Evolutionary conservation across 2,888 invertebrate genomes (phyloP).

Genomic region (Patella depressa): DNA sequence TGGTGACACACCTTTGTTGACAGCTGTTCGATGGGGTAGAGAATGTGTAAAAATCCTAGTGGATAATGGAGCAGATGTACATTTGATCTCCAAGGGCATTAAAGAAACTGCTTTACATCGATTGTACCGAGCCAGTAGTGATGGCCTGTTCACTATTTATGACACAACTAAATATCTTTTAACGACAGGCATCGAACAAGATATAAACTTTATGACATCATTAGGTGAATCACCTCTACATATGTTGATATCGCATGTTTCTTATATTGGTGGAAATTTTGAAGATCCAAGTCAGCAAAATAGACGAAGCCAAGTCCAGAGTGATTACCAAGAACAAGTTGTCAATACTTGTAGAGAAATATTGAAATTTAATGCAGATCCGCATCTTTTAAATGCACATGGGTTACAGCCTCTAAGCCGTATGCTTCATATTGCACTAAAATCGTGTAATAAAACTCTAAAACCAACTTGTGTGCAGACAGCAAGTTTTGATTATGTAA

Average conservation of each 20-base stretch:
- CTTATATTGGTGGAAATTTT: constrained; percentile 67
- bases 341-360: constrained; percentile 59
- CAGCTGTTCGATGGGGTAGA: constrained; percentile 81
- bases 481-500: constrained; percentile 80
- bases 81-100: constrained; percentile 79
- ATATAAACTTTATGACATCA: constrained; percentile 81
- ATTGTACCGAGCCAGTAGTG: constrained; percentile 71
- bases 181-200: constrained; percentile 80
- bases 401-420: constrained; percentile 83
- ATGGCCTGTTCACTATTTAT: constrained; percentile 74
- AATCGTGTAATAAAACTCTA: constrained; percentile 79
- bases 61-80: constrained; percentile 80
- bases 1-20: constrained; percentile 85
- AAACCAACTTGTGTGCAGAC: constrained; percentile 81
- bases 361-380: constrained; percentile 66
- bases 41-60: constrained; percentile 76
- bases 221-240: constrained; percentile 83
- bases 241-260: constrained; percentile 73
- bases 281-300: constrained; percentile 72
- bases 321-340: constrained; percentile 61
- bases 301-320: constrained; percentile 61
- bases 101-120: constrained; percentile 76
- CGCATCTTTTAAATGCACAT: constrained; percentile 70
- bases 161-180: constrained; percentile 80
- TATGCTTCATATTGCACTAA: constrained; percentile 73